Conservation (phyloP, 2,113 vertebrate species). For the Lichenostomus cassidix region DNA sequence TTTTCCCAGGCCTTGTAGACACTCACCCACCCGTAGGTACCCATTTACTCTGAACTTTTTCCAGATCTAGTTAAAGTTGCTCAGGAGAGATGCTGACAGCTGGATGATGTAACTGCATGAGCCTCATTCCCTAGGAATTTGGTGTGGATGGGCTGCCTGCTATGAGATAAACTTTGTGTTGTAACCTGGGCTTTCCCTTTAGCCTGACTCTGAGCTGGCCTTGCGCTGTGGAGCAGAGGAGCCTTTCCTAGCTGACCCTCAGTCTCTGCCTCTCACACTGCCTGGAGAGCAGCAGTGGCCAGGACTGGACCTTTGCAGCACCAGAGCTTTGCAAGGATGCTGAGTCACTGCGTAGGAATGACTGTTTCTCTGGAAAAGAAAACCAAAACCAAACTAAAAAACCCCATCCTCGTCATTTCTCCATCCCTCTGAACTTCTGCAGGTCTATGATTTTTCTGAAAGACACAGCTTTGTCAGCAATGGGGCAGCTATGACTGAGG, state of each 20-base stretch:
- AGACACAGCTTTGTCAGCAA: background rate
- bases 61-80: background rate
- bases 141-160: background rate
- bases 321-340: background rate
- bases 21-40: background rate
- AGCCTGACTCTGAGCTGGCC: background rate
- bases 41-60: background rate
- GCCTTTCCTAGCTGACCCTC: background rate
- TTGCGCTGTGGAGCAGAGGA: background rate
- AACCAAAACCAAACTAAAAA: background rate
- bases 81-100: background rate
- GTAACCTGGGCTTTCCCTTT: background rate
- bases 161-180: background rate
- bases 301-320: background rate
- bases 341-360: background rate
- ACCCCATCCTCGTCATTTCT: background rate
- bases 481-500: background rate
- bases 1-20: background rate
- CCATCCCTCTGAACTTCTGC: background rate
- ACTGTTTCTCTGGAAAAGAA: background rate
- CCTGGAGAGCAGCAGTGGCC: rapidly evolving
- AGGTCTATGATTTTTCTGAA: background rate
- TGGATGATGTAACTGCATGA: background rate
- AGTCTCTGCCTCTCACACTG: background rate
- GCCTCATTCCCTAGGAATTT: background rate